Evolutionary conservation across 2,888 invertebrate species (phyloP).

Genomic region (Sarcophaga variegata): DNA sequence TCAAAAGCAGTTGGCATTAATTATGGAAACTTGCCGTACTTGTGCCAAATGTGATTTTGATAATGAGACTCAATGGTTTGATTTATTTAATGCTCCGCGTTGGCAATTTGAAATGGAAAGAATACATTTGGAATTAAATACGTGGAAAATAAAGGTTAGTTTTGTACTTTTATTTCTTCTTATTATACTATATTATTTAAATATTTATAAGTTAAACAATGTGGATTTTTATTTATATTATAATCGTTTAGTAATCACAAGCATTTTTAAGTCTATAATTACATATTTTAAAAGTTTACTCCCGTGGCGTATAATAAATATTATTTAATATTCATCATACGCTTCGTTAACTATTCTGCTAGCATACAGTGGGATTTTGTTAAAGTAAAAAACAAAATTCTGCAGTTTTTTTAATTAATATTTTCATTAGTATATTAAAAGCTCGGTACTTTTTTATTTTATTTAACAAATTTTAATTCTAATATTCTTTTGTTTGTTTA

Average conservation of each 20-base stretch:
- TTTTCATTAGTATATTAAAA: too few relatives aligned
- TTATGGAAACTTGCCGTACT: conserved; percentile 79
- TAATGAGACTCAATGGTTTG: conserved; percentile 77
- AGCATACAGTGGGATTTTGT: too few relatives aligned
- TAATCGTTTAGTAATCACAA: too few relatives aligned
- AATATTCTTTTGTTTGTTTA: too few relatives aligned
- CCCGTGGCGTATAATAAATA: background rate
- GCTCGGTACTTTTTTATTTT: too few relatives aligned
- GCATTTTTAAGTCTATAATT: too few relatives aligned
- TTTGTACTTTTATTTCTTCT: background rate
- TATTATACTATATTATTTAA: background rate
- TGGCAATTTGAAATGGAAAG: conserved; percentile 76
- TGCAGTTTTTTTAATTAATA: too few relatives aligned
- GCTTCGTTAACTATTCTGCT: too few relatives aligned
- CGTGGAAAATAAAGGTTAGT: conserved; percentile 78
- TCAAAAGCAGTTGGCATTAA: conserved; percentile 4
- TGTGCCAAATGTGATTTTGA: conserved; percentile 79
- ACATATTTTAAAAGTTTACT: background rate
- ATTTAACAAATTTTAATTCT: too few relatives aligned
- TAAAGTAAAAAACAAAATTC: too few relatives aligned
- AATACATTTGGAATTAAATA: conserved; percentile 75
- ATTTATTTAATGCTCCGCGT: conserved; percentile 76
- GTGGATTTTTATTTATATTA: too few relatives aligned
- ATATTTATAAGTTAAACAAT: background rate
- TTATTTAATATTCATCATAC: conserved; percentile 10